A percentile compares a stretch with the other conserved stretches of the same genome.
Evolutionary conservation across 2,797 vertebrate species (phyloP).

Genomic region (Rhinella marina): DNA sequence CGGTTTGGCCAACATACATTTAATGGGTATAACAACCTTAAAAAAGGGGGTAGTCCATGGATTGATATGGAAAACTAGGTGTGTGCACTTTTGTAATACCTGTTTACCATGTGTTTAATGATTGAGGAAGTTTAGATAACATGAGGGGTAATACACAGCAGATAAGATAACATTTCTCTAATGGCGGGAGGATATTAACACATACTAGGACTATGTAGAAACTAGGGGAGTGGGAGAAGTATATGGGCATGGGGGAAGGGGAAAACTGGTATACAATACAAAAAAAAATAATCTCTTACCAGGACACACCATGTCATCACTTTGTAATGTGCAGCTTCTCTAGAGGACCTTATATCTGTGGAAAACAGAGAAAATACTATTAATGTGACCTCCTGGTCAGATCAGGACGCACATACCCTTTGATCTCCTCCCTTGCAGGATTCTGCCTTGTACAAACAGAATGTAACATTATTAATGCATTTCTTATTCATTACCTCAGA

Average conservation of each 20-base stretch:
- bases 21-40: not conserved
- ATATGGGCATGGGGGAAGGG: not conserved
- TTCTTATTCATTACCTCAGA: too few relatives aligned
- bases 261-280: not conserved
- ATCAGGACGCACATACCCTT: not conserved
- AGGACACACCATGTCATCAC: slow-evolving; percentile 52
- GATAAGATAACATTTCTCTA: slow-evolving; percentile 8
- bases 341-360: slow-evolving; percentile 17
- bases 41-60: not conserved
- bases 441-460: not conserved
- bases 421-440: not conserved
- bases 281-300: slow-evolving; percentile 31
- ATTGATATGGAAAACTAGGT: not conserved
- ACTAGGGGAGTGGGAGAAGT: too few relatives aligned
- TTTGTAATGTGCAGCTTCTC: not conserved
- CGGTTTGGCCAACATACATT: too few relatives aligned
- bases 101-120: not conserved
- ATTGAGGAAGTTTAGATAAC: slow-evolving; percentile 5
- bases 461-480: not conserved
- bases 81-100: not conserved
- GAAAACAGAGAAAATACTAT: not conserved
- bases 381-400: not conserved
- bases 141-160: not conserved
- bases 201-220: not conserved
- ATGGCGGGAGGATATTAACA: not conserved